phyloP scores from a whole-genome alignment of 1,140 invertebrate genomes.

The Drosophila ohnishii region DNA sequence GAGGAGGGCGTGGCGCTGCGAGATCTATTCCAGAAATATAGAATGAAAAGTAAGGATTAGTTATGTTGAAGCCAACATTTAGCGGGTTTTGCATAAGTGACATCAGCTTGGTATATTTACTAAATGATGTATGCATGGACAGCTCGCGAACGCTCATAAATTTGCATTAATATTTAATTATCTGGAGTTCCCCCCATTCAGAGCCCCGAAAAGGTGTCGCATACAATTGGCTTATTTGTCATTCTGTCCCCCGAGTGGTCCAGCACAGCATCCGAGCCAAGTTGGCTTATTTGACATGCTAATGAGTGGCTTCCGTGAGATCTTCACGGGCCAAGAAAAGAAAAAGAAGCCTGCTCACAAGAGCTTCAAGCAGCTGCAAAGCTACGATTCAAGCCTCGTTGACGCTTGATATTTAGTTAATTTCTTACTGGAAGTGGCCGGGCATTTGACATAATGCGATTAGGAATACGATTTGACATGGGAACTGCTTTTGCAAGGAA shows the following conservation, averaged over 20 bases:
- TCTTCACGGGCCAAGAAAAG: slow-evolving; percentile 28
- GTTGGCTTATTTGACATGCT: slow-evolving; percentile 69
- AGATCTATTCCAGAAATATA: slow-evolving; percentile 83
- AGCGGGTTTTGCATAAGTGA: slow-evolving; percentile 49
- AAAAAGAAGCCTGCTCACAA: neutral
- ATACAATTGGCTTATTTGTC: slow-evolving; percentile 75
- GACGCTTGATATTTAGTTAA: slow-evolving; percentile 55
- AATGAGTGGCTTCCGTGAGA: slow-evolving; percentile 78
- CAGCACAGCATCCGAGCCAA: slow-evolving; percentile 13
- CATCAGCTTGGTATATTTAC: slow-evolving; percentile 35
- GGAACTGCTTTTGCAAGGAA: slow-evolving; percentile 27
- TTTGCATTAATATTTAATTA: slow-evolving; percentile 78
- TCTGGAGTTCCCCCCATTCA: slow-evolving; percentile 15
- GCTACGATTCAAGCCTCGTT: slow-evolving; percentile 36
- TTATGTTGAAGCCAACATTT: slow-evolving; percentile 50
- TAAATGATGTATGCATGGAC: slow-evolving; percentile 27
- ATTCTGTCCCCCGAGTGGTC: slow-evolving; percentile 18
- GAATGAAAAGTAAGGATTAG: slow-evolving; percentile 25
- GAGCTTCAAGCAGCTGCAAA: slow-evolving; percentile 5
- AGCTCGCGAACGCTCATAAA: slow-evolving; percentile 40
- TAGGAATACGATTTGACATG: slow-evolving; percentile 53
- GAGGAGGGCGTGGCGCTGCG: slow-evolving; percentile 90
- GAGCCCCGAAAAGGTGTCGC: slow-evolving; percentile 48
- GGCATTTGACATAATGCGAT: slow-evolving; percentile 62
- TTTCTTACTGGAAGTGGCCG: slow-evolving; percentile 34